Base-by-base conservation (phyloP, 2,797 vertebrate species). In the Poecilia velifera region DNA sequence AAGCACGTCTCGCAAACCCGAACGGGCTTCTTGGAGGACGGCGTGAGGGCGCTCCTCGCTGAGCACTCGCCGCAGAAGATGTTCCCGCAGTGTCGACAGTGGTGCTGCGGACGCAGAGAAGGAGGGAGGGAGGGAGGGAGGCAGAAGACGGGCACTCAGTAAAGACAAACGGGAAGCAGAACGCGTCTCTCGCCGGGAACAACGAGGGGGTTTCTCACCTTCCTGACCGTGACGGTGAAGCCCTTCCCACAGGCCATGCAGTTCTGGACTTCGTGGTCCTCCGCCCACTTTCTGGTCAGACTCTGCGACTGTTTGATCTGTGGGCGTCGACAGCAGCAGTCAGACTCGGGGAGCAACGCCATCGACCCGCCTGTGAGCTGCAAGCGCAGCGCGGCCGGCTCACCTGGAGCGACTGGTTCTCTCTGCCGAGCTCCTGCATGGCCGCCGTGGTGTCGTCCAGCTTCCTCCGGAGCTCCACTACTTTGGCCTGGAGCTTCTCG, bases 31-130 rank as follows among this genome's bases (percentile, higher is more conserved):
- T 99, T 99, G 39, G 97, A 99, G 84, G 97, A 99, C 73, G 98
- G 98, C 68, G 97, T 99, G 94, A 98, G 94, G 94, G 97, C 97
- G 92, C 96, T 98, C 94, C 88, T 97, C 70, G 96, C 88, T 12
- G 98, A 99, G 93, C 98, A 99, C 84, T 99, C 98, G 0, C 93
- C 96, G 82, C 98, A 99, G 92, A 99, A 99, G 92, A 99, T 99
- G 96, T 99, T 99, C 57, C 98, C 98, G 86, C 98, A 99, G 25
- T 99, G 97, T 94, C 98, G 96, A 94, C 98, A 99, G 87, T 99
- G 98, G 89, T 99, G 98, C 98, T 99, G 96, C 89, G 85, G 46
- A 34, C 18, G 77, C 41, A 81, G 10, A 31, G n/a, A 74, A 49
- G 31, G 36, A 74, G 36, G 34, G 41, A 74, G 36, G 34, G 41